Conservation (phyloP, 2,113 vertebrate species). For the Anser brachyrhynchus region DNA sequence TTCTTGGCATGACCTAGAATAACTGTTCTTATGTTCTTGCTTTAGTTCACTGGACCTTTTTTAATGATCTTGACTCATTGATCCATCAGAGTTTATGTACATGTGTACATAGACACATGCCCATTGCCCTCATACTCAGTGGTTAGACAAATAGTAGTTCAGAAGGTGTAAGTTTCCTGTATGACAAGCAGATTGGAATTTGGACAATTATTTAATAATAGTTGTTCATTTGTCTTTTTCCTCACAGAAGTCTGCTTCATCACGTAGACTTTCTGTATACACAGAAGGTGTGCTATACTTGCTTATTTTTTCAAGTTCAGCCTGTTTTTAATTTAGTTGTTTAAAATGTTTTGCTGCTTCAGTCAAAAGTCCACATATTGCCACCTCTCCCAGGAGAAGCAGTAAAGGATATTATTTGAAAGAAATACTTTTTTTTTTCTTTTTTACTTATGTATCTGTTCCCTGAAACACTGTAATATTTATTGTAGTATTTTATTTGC, state of each 20-base stretch:
- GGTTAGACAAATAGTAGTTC: background rate
- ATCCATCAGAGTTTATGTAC: background rate
- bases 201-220: background rate
- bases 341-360: background rate
- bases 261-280: background rate
- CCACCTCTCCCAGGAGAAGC: background rate
- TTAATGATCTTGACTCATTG: background rate
- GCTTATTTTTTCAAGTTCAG: background rate
- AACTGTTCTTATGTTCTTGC: background rate
- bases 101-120: rapidly evolving
- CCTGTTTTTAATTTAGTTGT: background rate
- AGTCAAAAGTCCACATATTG: background rate
- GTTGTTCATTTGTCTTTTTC: background rate
- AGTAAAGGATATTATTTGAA: background rate
- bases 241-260: background rate
- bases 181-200: background rate
- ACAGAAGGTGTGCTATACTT: background rate
- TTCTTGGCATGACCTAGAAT: background rate
- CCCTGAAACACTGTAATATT: background rate
- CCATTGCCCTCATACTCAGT: background rate
- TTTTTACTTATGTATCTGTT: background rate
- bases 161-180: background rate
- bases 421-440: background rate
- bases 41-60: background rate
- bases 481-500: background rate